A percentile compares a stretch with the other conserved stretches of the same genome.
Conservation (phyloP, 2,113 vertebrate species). For the Dasyprocta punctata region DNA sequence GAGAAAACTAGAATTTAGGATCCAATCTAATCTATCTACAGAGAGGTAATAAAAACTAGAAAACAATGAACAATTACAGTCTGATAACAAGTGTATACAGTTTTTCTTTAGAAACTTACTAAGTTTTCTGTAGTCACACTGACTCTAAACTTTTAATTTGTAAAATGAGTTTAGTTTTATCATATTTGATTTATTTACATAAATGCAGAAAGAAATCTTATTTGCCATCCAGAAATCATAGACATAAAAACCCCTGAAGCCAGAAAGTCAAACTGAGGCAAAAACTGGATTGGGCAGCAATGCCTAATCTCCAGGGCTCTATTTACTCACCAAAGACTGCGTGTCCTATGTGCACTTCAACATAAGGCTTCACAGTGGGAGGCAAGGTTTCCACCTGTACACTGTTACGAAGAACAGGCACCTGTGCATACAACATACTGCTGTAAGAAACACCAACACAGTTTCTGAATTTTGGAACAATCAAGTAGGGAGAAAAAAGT, state of each 20-base stretch:
- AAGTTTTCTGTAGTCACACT: not conserved
- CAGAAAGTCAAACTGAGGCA: not conserved
- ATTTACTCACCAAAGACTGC: not conserved
- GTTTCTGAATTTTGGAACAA: not conserved
- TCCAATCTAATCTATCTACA: not conserved
- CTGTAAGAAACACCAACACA: not conserved
- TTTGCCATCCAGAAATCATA: not conserved
- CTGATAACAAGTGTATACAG: not conserved
- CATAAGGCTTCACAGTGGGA: not conserved
- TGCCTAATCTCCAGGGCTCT: not conserved
- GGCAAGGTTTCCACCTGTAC: not conserved
- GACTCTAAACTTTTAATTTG: not conserved
- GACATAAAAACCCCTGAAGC: not conserved
- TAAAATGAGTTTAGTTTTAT: not conserved
- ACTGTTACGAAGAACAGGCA: not conserved
- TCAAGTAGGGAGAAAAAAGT: not conserved
- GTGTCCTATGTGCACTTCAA: not conserved
- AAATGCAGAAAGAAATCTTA: not conserved
- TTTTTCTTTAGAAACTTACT: not conserved
- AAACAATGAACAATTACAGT: not conserved
- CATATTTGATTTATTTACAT: not conserved
- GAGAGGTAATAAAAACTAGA: not conserved
- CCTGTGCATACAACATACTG: not conserved
- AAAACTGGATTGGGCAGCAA: not conserved
- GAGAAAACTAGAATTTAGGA: not conserved